A percentile compares a stretch with the other conserved stretches of the same genome.
Evolutionary conservation across 2,888 invertebrate genomes (phyloP).

Genomic region (Acanthosepion lycidas): DNA sequence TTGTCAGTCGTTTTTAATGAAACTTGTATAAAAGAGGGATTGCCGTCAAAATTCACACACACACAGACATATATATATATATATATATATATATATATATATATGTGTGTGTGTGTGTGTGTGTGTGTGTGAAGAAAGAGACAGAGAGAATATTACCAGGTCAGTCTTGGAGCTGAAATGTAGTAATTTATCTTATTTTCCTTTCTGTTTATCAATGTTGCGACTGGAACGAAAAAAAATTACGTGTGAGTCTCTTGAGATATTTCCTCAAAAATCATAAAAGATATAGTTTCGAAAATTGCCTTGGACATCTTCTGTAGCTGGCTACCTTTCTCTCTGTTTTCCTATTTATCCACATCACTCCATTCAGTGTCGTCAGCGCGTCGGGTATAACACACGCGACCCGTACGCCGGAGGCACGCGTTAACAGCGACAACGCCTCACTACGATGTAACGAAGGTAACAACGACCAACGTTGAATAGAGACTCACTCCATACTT

Average conservation of each 20-base stretch:
- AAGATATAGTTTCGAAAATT: background rate
- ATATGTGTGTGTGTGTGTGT: too few relatives aligned
- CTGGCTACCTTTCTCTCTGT: background rate
- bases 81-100: too few relatives aligned
- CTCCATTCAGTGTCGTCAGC: background rate
- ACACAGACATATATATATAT: too few relatives aligned
- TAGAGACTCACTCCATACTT: background rate
- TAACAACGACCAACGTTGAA: background rate
- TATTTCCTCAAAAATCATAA: background rate
- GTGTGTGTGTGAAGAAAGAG: too few relatives aligned
- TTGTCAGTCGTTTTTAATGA: too few relatives aligned
- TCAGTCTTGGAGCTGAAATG: background rate
- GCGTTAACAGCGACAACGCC: background rate
- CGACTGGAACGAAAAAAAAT: background rate
- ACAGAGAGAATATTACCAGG: too few relatives aligned
- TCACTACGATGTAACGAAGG: background rate
- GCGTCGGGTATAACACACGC: background rate
- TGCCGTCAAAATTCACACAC: too few relatives aligned
- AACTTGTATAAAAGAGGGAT: too few relatives aligned
- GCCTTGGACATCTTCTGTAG: background rate
- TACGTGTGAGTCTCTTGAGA: background rate
- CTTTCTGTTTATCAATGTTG: background rate
- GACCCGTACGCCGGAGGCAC: background rate
- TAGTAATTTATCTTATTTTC: background rate
- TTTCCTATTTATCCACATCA: background rate